Evolutionary conservation across 1,140 invertebrate species (phyloP), one percentile per base, ranked within the genome.

Genomic region (Papilio machaon): DNA sequence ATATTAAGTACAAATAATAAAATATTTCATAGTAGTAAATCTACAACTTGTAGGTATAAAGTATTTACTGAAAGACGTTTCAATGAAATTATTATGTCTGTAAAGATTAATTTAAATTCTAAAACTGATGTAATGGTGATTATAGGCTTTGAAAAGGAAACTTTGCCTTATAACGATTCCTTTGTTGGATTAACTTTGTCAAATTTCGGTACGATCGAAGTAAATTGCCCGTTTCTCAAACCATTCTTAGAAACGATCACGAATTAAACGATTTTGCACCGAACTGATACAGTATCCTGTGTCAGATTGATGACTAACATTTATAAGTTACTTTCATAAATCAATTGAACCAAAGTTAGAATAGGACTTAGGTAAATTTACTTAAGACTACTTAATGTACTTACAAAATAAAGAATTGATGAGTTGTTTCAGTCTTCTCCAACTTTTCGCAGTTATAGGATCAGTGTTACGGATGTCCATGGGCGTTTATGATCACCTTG

Each of bases 241-340:
- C 38, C 38, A 47, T 19, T 74, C 73, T 74, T 76, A 47, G 74
- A 54, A 76, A 76, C 46, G 74, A 76, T 76, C 74, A 47, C 74
- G 54, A 58, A 19, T 19, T 58, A 58, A 58, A 58, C n/a, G n/a
- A 58, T n/a, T 58, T 17, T 19, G n/a, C 54, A 58, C 54, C 54
- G 54, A 58, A 58, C 54, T 58, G 23, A 30, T 54, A 5, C 2
- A 49, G 10, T 49, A 19, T 58, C n/a, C 54, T 19, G n/a, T 15
- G 54, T 8, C 17, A 19, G 17, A 58, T 58, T 58, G 54, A 58
- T 58, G 54, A 58, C 54, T 58, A 58, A 58, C 54, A 58, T 58
- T 58, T 58, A 58, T 9, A 19, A 58, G 3, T 58, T 58, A 58
- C 54, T 58, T 58, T 58, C 54, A 58, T 58, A 58, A 58, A 58